Evolutionary conservation across 1,140 invertebrate species (phyloP), one percentile per base, ranked within the genome.

Genomic region (Cardiocondyla obscurior): DNA sequence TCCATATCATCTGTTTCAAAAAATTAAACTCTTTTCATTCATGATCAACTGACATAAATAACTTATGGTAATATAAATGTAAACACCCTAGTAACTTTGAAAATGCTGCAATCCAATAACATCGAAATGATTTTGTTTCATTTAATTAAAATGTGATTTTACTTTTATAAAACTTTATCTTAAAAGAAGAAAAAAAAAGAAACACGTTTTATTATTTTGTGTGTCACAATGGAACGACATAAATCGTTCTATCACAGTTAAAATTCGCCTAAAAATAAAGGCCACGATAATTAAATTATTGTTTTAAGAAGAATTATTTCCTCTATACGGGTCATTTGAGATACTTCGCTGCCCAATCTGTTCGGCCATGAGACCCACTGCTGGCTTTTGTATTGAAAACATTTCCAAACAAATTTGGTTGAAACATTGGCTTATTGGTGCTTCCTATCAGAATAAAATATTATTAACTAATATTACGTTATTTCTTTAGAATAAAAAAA

Each of bases 261-360:
- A 81, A 55, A 74, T 77, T 76, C 12, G 46, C 25, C 57, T 70
- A 33, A 5, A 84, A 76, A 25, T 5, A 64, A 76, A 25, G 19
- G 39, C 22, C 39, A 62, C 4, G 10, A 53, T 70, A 44, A 60
- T 12, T 6, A 60, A 44, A 70, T 76, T 30, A 39, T 60, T 14
- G 25, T 58, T 33, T 60, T 62, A 57, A 64, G 22, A 53, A 39
- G 8, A 76, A 51, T 28, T 5, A 83, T 42, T 8, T 1, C 83
- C 51, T 58, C 49, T 53, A 65, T 19, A 46, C 53, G 12, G 73
- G 86, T 93, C 88, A 93, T 91, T 94, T 94, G 12, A 93, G 88
- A 58, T 95, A 96, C 94, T 96, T 96, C 6, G 96, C 95, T 57
- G 95, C 94, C 95, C 96, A 96, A 86, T 96, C 95, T 28, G 95